Base-by-base conservation (phyloP, 2,888 invertebrate genomes). In the Sarcophaga caerulescens region DNA sequence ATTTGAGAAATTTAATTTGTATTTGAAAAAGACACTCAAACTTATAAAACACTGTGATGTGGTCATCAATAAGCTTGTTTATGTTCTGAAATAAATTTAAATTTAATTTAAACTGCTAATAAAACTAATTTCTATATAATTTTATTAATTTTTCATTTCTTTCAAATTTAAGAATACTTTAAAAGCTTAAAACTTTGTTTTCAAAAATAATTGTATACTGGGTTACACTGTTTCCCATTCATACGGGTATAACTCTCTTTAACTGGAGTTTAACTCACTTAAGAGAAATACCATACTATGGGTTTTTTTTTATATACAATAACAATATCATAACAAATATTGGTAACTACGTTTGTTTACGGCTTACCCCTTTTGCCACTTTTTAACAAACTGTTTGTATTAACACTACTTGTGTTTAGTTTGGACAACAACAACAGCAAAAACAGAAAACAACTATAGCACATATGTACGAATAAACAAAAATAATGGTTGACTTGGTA, bases 401-500 rank as follows among this genome's bases (percentile, higher is more conserved):
- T 63, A 75, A 69, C 69, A 78, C 21, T 14, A 35, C 47, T 65
- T 59, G 17, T 80, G 66, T 74, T 68, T 83, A 73, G 63, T 74
- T 81, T 69, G 74, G 80, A 82, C 68, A 78, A 44, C 52, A 85
- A 74, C 85, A 83, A 76, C 62, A 81, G 23, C 60, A 59, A 47
- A n/a, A 21, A 77, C 35, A 23, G 4, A 47, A 68, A 44, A 60
- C 68, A 19, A 52, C 14, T 17, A 52, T 4, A 52, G 52, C 17
- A 52, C 12, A 52, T 17, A 52, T 14, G 17, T 52, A 52, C 52
- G 52, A 52, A 52, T 52, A 82, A 68, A 73, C 45, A 63, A 71
- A 78, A 86, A 84, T 78, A 77, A 85, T 74, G 86, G 88, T 88
- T 87, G 88, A 66, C 88, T 88, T 82, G 87, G 88, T 88, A 79